Evolutionary conservation across 2,797 vertebrate species (phyloP).

Genomic region (Bradypodion pumilum): DNA sequence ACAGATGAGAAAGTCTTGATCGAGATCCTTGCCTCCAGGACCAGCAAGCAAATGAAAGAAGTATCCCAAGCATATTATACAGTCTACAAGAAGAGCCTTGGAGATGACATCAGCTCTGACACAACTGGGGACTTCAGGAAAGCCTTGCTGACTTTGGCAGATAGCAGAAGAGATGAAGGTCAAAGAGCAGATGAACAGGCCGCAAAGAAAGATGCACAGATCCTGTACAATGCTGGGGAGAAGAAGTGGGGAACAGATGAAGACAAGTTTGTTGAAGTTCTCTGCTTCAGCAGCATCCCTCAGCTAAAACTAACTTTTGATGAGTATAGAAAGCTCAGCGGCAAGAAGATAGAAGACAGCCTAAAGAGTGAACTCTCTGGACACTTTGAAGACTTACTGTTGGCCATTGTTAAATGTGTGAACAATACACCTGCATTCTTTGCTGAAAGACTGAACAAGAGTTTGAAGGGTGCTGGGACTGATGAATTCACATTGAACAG

Average conservation of each 20-base stretch:
- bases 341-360: conserved; percentile 87
- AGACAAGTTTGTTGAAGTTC: conserved; percentile 82
- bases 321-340: conserved; percentile 85
- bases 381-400: conserved; percentile 80
- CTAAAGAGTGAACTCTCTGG: conserved; percentile 88
- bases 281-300: conserved; percentile 83
- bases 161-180: conserved; percentile 84
- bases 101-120: conserved; percentile 82
- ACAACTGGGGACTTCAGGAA: conserved; percentile 85
- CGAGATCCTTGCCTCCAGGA: conserved; percentile 88
- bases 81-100: conserved; percentile 79
- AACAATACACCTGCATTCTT: conserved; percentile 83
- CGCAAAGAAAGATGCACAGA: conserved; percentile 84
- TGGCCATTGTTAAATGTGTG: conserved; percentile 86
- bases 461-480: conserved; percentile 82
- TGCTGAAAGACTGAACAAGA: conserved; percentile 80
- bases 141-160: conserved; percentile 81
- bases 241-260: conserved; percentile 87
- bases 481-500: too few relatives aligned
- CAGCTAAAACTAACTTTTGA: conserved; percentile 85
- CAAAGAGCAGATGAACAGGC: conserved; percentile 76
- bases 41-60: conserved; percentile 83
- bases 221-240: conserved; percentile 87
- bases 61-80: conserved; percentile 82
- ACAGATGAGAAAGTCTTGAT: conserved; percentile 84